Evolutionary conservation across 1,140 invertebrate species (phyloP).

Genomic region (Mactra quadrangularis): DNA sequence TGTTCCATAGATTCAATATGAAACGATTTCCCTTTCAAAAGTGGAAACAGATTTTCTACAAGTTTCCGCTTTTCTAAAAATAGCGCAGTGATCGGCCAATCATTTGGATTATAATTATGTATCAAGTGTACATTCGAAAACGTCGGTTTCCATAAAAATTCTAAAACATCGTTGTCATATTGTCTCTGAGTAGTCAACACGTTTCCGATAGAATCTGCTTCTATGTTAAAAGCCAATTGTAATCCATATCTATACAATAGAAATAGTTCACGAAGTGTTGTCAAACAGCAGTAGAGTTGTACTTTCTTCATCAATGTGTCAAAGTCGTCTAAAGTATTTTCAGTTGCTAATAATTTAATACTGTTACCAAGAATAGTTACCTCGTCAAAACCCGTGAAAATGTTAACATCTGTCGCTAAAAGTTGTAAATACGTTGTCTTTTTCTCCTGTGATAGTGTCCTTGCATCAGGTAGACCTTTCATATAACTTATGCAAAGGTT

Average conservation of each 20-base stretch:
- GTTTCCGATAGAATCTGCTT: background rate
- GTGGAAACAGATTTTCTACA: background rate
- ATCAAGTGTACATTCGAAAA: background rate
- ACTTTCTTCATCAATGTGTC: background rate
- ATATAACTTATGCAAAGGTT: background rate
- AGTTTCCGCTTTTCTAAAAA: background rate
- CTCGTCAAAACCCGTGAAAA: background rate
- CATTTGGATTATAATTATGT: background rate
- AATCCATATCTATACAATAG: background rate
- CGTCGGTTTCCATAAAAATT: background rate
- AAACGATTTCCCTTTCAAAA: too few species aligned
- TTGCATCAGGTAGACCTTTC: background rate
- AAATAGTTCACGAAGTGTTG: background rate
- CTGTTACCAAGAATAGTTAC: background rate
- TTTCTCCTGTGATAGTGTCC: background rate
- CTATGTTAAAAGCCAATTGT: background rate
- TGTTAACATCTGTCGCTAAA: background rate
- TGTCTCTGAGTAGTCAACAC: background rate
- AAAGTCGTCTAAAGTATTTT: background rate
- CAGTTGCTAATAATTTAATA: background rate
- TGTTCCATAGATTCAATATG: too few species aligned
- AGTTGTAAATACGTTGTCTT: background rate
- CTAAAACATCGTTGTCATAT: background rate
- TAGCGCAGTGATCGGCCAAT: background rate
- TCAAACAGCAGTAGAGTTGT: constrained; percentile 8